Percentiles rank a stretch among this genome's conserved stretches.
phyloP scores from a whole-genome alignment of 2,797 vertebrate species.

The Oreortyx pictus region DNA sequence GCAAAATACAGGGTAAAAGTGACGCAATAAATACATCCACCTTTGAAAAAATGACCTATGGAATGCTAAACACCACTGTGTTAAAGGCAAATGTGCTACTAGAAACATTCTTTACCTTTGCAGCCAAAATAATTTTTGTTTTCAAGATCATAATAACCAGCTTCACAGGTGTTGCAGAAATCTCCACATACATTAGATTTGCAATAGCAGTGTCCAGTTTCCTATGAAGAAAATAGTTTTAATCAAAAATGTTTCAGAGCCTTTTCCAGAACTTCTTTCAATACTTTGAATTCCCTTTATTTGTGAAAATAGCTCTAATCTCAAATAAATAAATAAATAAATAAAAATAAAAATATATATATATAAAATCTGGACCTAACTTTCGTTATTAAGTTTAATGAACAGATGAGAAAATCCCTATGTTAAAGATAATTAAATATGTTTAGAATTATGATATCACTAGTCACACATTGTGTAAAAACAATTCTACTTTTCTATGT shows the following conservation, averaged over 20 bases:
- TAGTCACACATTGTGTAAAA: not conserved
- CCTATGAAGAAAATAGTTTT: constrained; percentile 72
- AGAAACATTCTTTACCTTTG: constrained; percentile 80
- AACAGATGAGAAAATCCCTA: not conserved
- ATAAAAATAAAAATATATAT: too few species aligned
- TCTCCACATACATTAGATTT: constrained; percentile 85
- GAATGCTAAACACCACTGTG: not conserved
- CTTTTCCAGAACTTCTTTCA: not conserved
- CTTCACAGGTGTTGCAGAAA: constrained; percentile 86
- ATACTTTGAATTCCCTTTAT: not conserved
- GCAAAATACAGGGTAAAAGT: not conserved
- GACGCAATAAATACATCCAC: not conserved
- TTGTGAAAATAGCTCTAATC: not conserved
- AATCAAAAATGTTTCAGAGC: not conserved
- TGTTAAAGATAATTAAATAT: not conserved
- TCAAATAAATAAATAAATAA: not conserved
- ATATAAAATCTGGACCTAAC: not conserved
- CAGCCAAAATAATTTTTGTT: constrained; percentile 92
- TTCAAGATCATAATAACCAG: constrained; percentile 88
- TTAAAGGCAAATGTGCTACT: not conserved
- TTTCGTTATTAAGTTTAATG: not conserved
- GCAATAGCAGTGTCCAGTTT: constrained; percentile 88
- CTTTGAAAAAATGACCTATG: not conserved
- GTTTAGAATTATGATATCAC: not conserved
- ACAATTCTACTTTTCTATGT: not conserved